Evolutionary conservation across 2,888 invertebrate species (phyloP).

Genomic region (Pegoplata infirma): DNA sequence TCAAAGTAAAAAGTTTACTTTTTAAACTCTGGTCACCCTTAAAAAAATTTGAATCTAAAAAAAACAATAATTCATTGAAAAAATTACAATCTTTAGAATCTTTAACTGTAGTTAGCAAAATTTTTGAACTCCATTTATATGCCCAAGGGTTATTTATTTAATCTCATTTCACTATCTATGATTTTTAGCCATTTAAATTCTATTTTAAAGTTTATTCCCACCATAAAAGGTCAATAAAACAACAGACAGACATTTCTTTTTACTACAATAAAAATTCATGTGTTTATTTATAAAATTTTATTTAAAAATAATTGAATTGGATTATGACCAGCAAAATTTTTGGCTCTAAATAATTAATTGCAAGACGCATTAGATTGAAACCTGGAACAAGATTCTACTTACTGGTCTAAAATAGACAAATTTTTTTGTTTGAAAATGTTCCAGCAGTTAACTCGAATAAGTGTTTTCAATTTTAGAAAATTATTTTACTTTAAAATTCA

Average conservation of each 20-base stretch:
- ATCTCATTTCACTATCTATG: background rate
- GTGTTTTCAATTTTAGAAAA: too few species aligned
- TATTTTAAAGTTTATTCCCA: background rate
- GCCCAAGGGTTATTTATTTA: conserved; percentile 20
- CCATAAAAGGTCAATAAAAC: conserved; percentile 9
- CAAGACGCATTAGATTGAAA: too few species aligned
- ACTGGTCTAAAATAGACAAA: too few species aligned
- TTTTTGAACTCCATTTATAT: background rate
- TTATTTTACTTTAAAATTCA: too few species aligned
- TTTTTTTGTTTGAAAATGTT: too few species aligned
- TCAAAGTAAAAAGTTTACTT: too few species aligned
- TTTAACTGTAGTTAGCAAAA: background rate
- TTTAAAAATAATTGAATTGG: too few species aligned
- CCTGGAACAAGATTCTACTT: too few species aligned
- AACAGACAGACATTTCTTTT: background rate
- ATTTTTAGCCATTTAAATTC: background rate
- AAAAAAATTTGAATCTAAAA: background rate
- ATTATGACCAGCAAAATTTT: too few species aligned
- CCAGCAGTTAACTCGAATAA: too few species aligned
- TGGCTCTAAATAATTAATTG: too few species aligned
- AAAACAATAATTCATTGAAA: background rate
- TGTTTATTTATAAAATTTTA: background rate
- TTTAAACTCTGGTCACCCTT: background rate
- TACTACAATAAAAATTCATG: background rate
- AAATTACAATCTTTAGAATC: too few species aligned